Conservation (phyloP, 2,888 invertebrate species). For the Caenorhabditis japonica region DNA sequence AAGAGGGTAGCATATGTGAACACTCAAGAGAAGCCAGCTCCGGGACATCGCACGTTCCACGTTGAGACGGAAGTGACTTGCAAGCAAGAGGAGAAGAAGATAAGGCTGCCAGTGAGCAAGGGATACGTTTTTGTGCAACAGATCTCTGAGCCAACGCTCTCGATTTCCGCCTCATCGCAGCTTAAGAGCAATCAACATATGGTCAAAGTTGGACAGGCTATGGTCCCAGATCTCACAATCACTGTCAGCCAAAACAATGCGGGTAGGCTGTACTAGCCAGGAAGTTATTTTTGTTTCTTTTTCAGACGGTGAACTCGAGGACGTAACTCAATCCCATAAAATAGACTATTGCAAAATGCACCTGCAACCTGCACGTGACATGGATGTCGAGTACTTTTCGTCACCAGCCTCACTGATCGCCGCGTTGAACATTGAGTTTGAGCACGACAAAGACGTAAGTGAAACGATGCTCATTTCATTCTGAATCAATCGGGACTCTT, state of each 20-base stretch:
- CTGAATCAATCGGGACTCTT: conserved; percentile 17
- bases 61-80: conserved; percentile 87
- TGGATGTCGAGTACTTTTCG: conserved; percentile 91
- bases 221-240: conserved; percentile 89
- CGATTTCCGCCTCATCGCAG: conserved; percentile 83
- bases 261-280: conserved; percentile 37
- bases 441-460: conserved; percentile 86
- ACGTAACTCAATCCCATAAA: conserved; percentile 67
- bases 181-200: conserved; percentile 89
- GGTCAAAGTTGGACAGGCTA: conserved; percentile 88
- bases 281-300: background rate
- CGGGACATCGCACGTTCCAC: conserved; percentile 89
- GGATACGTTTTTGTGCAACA: conserved; percentile 90
- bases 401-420: conserved; percentile 86
- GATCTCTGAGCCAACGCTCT: conserved; percentile 85
- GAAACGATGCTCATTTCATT: conserved; percentile 3
- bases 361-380: conserved; percentile 93
- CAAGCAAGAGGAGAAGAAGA: conserved; percentile 61
- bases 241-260: conserved; percentile 75
- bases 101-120: conserved; percentile 84
- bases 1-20: conserved; percentile 87
- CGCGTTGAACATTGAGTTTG: conserved; percentile 86
- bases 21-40: conserved; percentile 91
- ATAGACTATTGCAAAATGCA: conserved; percentile 81
- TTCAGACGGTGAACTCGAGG: conserved; percentile 51